Evolutionary conservation across 1,140 invertebrate species (phyloP).

Genomic region (Helicoverpa zea): DNA sequence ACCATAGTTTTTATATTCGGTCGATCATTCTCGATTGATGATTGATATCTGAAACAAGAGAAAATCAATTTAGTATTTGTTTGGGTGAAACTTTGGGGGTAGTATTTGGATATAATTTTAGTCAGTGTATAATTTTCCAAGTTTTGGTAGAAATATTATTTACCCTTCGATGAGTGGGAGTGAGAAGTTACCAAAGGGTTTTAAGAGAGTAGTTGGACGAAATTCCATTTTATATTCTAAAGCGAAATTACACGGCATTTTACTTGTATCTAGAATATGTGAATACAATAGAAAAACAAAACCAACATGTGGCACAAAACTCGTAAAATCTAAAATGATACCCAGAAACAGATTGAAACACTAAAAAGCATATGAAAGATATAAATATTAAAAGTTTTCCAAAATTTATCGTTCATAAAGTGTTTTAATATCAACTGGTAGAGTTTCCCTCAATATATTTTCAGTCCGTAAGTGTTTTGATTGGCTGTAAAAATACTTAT

Average conservation of each 20-base stretch:
- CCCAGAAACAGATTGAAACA: neutral
- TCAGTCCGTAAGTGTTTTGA: slow-evolving; percentile 29
- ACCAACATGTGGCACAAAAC: too few relatives aligned
- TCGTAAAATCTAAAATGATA: neutral
- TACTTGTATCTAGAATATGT: too few relatives aligned
- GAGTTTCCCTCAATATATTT: slow-evolving; percentile 9
- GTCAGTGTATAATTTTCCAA: too few relatives aligned
- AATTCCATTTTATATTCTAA: too few relatives aligned
- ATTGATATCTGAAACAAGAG: slow-evolving; percentile 45
- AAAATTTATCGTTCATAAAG: slow-evolving; percentile 34
- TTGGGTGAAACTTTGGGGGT: neutral
- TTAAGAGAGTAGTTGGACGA: too few relatives aligned
- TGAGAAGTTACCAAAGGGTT: too few relatives aligned
- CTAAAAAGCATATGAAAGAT: neutral
- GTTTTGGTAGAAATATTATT: neutral
- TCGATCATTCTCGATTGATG: slow-evolving; percentile 44
- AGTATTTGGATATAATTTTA: neutral
- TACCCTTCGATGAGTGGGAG: neutral
- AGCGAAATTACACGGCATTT: too few relatives aligned
- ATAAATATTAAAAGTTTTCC: slow-evolving; percentile 1
- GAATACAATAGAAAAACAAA: too few relatives aligned
- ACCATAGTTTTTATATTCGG: slow-evolving; percentile 10
- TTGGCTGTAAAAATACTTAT: slow-evolving; percentile 28
- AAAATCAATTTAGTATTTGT: slow-evolving; percentile 10
- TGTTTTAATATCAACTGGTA: neutral